Evolutionary conservation across 1,140 invertebrate species (phyloP).

Genomic region (Ips typographus): DNA sequence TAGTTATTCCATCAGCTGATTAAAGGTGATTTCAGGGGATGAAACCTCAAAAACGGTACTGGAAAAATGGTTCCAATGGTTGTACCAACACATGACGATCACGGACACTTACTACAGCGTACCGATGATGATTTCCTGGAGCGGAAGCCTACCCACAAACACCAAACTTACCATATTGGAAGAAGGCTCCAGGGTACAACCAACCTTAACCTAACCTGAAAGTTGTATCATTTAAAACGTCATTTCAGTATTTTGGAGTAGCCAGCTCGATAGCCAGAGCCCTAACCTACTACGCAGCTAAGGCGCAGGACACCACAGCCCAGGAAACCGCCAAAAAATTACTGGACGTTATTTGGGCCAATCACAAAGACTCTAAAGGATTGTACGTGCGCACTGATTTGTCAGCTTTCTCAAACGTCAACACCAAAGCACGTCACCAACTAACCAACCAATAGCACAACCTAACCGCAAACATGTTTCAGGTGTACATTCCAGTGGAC

Average conservation of each 20-base stretch:
- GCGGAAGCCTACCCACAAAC: constrained; percentile 21
- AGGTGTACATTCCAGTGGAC: constrained; percentile 27
- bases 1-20: background rate
- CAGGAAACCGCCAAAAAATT: constrained; percentile 27
- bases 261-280: constrained; percentile 28
- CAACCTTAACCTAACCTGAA: background rate
- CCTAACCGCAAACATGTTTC: background rate
- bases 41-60: constrained; percentile 11
- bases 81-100: constrained; percentile 20
- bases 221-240: background rate
- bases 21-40: constrained; percentile 9
- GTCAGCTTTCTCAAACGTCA: constrained; percentile 5
- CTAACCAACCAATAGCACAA: background rate
- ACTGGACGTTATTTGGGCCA: constrained; percentile 28
- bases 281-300: constrained; percentile 33
- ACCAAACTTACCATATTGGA: background rate
- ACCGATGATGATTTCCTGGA: constrained; percentile 20
- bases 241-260: constrained; percentile 9
- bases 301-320: constrained; percentile 22
- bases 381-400: constrained; percentile 22
- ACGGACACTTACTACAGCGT: constrained; percentile 18
- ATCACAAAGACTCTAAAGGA: constrained; percentile 22
- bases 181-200: background rate
- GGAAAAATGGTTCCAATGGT: constrained; percentile 28
- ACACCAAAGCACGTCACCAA: background rate